These are phyloP conservation scores for Ploceus nigricollis DNA, from an alignment of 2,113 vertebrate species.

Conservation along the genomic window DNA sequence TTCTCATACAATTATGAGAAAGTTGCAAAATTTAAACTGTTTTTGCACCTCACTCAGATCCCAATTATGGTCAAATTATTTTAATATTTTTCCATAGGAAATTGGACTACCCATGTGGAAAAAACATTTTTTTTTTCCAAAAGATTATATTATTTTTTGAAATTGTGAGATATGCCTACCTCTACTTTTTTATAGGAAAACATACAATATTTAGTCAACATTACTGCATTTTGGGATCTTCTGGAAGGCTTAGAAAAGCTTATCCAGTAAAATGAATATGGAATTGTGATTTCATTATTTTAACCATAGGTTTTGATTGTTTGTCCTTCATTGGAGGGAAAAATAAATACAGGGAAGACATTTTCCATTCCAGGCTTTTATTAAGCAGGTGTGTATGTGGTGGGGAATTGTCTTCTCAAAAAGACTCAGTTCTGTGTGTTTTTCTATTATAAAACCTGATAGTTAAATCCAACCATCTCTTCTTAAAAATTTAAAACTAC, in stretches of 20 bases:
- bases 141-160: neutral
- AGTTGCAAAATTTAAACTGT: neutral
- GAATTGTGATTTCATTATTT: neutral
- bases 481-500: neutral
- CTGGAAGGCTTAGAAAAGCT: neutral
- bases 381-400: neutral
- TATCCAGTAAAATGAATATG: neutral
- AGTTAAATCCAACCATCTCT: neutral
- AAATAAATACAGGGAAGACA: neutral
- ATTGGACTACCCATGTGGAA: neutral
- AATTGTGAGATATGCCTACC: neutral
- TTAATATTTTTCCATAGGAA: neutral
- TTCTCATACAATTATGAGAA: neutral
- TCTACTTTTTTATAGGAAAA: neutral
- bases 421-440: neutral
- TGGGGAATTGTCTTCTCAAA: neutral
- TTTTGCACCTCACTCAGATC: neutral
- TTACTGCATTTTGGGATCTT: neutral
- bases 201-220: neutral
- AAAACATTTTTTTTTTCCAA: neutral
- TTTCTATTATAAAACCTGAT: neutral
- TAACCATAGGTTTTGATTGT: neutral
- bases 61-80: neutral
- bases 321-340: neutral
- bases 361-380: neutral